Conservation (phyloP, 2,113 vertebrate species). For the Mobula hypostoma region DNA sequence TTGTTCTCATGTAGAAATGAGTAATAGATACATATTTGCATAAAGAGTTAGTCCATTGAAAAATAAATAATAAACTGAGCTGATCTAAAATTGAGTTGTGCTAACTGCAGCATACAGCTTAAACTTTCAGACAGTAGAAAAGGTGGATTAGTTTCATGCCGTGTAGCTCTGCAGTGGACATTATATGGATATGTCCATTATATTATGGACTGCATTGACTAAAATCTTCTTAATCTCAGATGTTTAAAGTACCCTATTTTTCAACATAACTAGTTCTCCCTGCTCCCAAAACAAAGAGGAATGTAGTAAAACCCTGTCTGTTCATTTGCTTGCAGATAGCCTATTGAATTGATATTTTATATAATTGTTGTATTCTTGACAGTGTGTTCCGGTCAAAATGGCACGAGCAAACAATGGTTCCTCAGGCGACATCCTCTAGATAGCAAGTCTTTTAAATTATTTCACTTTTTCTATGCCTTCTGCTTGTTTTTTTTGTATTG, state of each 20-base stretch:
- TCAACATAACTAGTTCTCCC: not conserved
- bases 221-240: not conserved
- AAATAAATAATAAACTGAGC: not conserved
- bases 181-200: not conserved
- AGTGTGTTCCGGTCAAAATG: not conserved
- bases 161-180: not conserved
- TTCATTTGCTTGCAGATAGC: no score
- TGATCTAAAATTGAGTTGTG: not conserved
- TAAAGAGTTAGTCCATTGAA: not conserved
- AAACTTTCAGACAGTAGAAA: not conserved
- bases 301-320: no score
- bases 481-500: no score
- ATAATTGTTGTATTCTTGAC: no score
- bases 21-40: not conserved
- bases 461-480: no score
- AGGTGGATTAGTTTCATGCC: no score
- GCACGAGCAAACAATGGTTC: no score
- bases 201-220: not conserved
- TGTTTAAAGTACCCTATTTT: not conserved
- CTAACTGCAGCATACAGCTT: no score
- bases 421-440: no score
- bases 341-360: no score
- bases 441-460: no score
- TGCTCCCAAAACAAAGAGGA: no score
- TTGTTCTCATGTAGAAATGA: not conserved